Evolutionary conservation across 2,888 invertebrate genomes (phyloP), one percentile per base, ranked within the genome.

Genomic region (Andrena minutula): DNA sequence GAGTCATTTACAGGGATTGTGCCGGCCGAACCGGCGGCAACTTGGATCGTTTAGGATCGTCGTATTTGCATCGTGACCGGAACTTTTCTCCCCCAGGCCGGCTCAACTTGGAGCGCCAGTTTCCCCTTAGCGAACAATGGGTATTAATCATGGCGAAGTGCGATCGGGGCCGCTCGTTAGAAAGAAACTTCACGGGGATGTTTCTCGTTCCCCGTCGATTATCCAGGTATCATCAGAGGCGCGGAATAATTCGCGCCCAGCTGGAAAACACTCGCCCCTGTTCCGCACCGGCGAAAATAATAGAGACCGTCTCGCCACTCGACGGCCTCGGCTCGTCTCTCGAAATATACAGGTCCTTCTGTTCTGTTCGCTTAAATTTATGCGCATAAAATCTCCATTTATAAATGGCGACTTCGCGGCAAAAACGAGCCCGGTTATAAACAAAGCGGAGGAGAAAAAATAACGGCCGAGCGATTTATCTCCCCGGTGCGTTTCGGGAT

Each of bases 311-410:
- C 51, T 51, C n/a, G 41, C 4, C n/a, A 41, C 64, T 65, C 63
- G 56, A 60, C 75, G 35, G 66, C 26, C 28, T 0, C 35, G n/a
- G 51, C 41, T 41, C 41, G 41, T 26, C 77, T 10, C 64, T 53
- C 71, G 66, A 71, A 72, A 68, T 68, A 56, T 47, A 71, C 56
- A 61, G 35, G 60, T 66, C 77, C 66, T 68, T 71, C 75, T 71
- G 71, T 60, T 60, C 70, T 41, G 61, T 70, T 63, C 51, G 53
- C 10, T 2, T 2, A 47, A 79, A 79, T 81, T 79, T 79, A 79
- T 79, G 79, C 79, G 78, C 79, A 79, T 79, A 79, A 79, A 79
- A 79, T 79, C 61, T 77, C 66, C 79, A 79, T 78, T 66, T 26
- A 65, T 61, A 47, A 79, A 61, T 30, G 70, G 47, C 8, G 61